Evolutionary conservation across 2,888 invertebrate genomes (phyloP).

Genomic region (Mythimna vitellina): DNA sequence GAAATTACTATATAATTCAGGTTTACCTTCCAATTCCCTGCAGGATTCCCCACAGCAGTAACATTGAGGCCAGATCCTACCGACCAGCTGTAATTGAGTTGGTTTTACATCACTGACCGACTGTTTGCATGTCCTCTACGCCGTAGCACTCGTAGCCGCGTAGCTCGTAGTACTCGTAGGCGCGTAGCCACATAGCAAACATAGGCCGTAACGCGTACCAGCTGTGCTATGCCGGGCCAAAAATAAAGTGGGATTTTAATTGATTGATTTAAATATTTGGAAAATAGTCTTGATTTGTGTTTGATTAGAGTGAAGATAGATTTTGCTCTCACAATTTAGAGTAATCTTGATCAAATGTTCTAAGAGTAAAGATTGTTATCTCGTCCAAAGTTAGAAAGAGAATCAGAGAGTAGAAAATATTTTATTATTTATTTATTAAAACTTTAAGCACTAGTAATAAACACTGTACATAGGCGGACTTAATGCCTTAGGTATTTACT

Average conservation of each 20-base stretch:
- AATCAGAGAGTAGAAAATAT: too few species aligned
- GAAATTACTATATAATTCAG: background rate
- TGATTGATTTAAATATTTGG: conserved; percentile 19
- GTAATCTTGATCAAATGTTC: background rate
- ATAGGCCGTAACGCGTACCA: conserved; percentile 49
- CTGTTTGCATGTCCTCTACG: conserved; percentile 58
- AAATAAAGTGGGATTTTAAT: conserved; percentile 30
- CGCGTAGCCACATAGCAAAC: conserved; percentile 44
- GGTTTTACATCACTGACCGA: conserved; percentile 55
- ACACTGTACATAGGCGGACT: too few species aligned
- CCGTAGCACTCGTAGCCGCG: conserved; percentile 58
- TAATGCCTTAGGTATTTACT: too few species aligned
- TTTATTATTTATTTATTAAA: too few species aligned
- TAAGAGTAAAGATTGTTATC: background rate
- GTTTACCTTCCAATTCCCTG: conserved; percentile 10
- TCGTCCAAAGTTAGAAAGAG: background rate
- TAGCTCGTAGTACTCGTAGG: conserved; percentile 58
- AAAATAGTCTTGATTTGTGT: conserved; percentile 1
- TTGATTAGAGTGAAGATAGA: background rate
- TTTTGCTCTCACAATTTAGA: background rate
- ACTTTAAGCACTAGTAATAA: too few species aligned
- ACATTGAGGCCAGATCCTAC: conserved; percentile 47
- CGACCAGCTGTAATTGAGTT: conserved; percentile 56
- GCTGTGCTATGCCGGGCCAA: conserved; percentile 49
- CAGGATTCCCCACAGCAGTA: conserved; percentile 12